phyloP scores from a whole-genome alignment of 2,888 invertebrate genomes.

The Metalampra italica region DNA sequence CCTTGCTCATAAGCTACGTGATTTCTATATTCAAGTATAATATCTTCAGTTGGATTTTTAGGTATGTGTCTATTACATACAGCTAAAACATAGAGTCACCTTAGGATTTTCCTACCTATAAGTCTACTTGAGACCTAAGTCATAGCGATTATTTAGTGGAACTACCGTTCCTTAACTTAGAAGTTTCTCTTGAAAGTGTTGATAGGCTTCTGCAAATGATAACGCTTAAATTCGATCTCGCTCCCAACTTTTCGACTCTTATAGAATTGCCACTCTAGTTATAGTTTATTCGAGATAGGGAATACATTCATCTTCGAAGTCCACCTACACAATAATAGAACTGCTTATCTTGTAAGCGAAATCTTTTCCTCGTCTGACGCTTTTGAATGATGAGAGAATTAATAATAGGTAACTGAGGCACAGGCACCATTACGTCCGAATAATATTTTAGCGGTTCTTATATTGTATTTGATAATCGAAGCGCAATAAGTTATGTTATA shows the following conservation, averaged over 20 bases:
- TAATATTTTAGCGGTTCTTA: conserved; percentile 40
- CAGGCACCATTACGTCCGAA: conserved; percentile 56
- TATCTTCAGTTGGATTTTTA: conserved; percentile 18
- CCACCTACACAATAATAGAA: conserved; percentile 14
- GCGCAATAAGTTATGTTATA: conserved; percentile 55
- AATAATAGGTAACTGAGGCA: conserved; percentile 36
- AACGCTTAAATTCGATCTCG: conserved; percentile 67
- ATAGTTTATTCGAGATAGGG: conserved; percentile 30
- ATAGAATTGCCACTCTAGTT: conserved; percentile 44
- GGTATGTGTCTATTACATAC: conserved; percentile 45
- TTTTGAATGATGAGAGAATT: conserved; percentile 14
- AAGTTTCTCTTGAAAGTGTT: conserved; percentile 44
- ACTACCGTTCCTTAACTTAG: conserved; percentile 42
- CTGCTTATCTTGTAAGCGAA: conserved; percentile 13
- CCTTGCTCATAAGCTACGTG: conserved; percentile 4
- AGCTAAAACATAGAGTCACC: conserved; percentile 30
- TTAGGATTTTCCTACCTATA: conserved; percentile 57
- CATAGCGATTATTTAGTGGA: conserved; percentile 59
- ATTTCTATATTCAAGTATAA: conserved; percentile 5
- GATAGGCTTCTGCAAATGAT: conserved; percentile 49
- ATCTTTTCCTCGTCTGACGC: conserved; percentile 3
- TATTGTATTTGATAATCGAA: conserved; percentile 34
- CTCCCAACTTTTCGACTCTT: conserved; percentile 47
- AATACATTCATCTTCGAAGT: conserved; percentile 16
- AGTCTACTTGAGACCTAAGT: conserved; percentile 67